phyloP scores from a whole-genome alignment of 2,113 vertebrate species.

The Brachyhypopomus occidentalis region DNA sequence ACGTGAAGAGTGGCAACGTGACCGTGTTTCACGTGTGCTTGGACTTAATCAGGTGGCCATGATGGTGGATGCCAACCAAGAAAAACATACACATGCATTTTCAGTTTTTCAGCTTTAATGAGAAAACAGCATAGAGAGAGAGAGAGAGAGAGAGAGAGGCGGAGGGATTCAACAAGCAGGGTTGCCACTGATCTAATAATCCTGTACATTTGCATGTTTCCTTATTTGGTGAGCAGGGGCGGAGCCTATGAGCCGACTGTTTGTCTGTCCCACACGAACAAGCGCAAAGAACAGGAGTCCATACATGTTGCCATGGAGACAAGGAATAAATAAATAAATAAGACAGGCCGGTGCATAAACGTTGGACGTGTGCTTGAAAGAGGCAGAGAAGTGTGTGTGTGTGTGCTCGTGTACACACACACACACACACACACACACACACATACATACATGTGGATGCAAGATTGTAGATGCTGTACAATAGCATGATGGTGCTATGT shows the following conservation, averaged over 20 bases:
- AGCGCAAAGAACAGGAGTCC: background rate
- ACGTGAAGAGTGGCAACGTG: too few relatives aligned
- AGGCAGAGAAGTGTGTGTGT: background rate
- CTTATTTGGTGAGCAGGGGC: constrained; percentile 28
- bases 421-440: constrained; percentile 34
- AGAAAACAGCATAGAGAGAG: constrained; percentile 34
- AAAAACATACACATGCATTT: constrained; percentile 14
- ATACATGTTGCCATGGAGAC: background rate
- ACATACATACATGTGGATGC: constrained; percentile 10
- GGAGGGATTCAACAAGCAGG: background rate
- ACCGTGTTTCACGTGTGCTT: too few relatives aligned
- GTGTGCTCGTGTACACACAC: constrained; percentile 13
- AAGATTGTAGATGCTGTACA: constrained; percentile 33
- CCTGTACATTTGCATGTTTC: constrained; percentile 22
- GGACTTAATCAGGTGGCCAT: background rate
- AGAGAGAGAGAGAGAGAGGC: constrained; percentile 27
- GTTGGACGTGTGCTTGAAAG: background rate
- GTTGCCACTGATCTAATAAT: constrained; percentile 18
- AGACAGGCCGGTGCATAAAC: constrained; percentile 20
- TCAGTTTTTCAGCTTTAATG: constrained; percentile 41
- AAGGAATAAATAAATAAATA: constrained; percentile 46
- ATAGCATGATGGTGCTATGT: background rate
- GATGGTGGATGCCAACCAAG: constrained; percentile 1
- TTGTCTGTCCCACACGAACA: constrained; percentile 26
- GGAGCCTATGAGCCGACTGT: constrained; percentile 20